A percentile compares a stretch with the other conserved stretches of the same genome.
Evolutionary conservation across 2,888 invertebrate genomes (phyloP).

Genomic region (Noctua pronuba): DNA sequence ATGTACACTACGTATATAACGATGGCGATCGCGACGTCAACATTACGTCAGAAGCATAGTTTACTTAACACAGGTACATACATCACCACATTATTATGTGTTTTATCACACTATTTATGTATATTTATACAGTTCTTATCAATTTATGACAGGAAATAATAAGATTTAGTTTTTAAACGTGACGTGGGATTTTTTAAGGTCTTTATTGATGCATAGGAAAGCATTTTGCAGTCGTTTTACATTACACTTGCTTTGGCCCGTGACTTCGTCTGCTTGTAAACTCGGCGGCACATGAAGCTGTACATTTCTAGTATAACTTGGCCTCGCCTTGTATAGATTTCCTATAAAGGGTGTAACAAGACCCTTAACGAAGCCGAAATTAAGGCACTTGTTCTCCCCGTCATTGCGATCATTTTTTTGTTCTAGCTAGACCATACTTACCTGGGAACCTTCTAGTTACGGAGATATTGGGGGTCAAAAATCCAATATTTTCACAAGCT

Average conservation of each 20-base stretch:
- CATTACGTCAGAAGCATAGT: slow-evolving; percentile 14
- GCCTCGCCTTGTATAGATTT: no score
- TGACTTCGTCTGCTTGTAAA: no score
- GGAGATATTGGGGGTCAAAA: no score
- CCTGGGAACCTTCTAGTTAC: no score
- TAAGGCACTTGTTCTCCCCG: no score
- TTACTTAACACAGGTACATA: not conserved
- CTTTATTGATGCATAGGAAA: not conserved
- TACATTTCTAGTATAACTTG: no score
- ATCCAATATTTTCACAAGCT: no score
- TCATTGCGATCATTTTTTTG: no score
- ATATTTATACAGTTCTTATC: slow-evolving; percentile 2
- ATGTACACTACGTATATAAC: slow-evolving; percentile 8
- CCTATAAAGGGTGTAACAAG: no score
- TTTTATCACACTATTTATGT: not conserved
- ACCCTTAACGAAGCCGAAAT: no score
- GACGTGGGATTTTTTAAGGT: not conserved
- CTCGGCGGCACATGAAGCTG: no score
- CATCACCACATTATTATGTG: slow-evolving; percentile 9
- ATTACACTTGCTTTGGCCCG: not conserved
- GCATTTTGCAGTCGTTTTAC: not conserved
- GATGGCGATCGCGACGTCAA: not conserved
- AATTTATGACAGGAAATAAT: not conserved
- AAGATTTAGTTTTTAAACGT: not conserved
- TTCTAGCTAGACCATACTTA: no score